Conservation (phyloP, 30 jellyfish, hydroid and myxozoan species). For the Clytia hemisphaerica region DNA sequence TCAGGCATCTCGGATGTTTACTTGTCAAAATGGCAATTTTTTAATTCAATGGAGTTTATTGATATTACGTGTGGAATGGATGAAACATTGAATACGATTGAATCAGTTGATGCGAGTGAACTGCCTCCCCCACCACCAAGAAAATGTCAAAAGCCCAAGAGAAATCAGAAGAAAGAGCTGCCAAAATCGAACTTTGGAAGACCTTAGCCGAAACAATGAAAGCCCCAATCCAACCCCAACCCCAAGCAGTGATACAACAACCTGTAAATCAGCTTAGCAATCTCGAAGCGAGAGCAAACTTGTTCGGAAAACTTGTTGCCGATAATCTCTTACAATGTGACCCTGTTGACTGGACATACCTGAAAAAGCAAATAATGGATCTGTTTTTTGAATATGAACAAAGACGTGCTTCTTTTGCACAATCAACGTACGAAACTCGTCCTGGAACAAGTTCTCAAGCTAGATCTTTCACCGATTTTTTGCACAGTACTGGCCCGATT, state of each 20-base stretch:
- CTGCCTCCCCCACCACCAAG: conserved; percentile 10
- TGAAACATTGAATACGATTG: not conserved
- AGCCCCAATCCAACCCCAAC: not conserved
- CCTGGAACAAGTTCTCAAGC: too few species aligned
- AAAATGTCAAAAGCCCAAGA: conserved; percentile 12
- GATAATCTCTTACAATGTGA: conserved; percentile 3
- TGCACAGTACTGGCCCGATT: too few species aligned
- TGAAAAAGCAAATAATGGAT: conserved; percentile 4
- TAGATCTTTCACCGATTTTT: too few species aligned
- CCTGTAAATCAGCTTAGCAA: not conserved
- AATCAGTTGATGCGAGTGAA: not conserved
- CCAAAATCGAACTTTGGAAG: conserved; percentile 27
- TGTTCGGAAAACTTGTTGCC: conserved; percentile 1
- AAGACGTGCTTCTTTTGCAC: not conserved
- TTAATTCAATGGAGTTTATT: not conserved
- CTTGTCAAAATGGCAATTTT: not conserved
- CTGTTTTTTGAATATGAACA: conserved; percentile 5
- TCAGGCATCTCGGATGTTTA: too few species aligned
- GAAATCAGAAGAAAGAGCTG: conserved; percentile 13
- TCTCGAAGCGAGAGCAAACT: not conserved
- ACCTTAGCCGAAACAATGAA: conserved; percentile 22
- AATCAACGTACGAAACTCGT: too few species aligned
- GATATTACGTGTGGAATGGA: conserved; percentile 3
- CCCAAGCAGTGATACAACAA: not conserved
- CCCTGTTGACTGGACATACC: not conserved